Base-by-base conservation (phyloP, 2,797 vertebrate genomes). In the Scleropages formosus region DNA sequence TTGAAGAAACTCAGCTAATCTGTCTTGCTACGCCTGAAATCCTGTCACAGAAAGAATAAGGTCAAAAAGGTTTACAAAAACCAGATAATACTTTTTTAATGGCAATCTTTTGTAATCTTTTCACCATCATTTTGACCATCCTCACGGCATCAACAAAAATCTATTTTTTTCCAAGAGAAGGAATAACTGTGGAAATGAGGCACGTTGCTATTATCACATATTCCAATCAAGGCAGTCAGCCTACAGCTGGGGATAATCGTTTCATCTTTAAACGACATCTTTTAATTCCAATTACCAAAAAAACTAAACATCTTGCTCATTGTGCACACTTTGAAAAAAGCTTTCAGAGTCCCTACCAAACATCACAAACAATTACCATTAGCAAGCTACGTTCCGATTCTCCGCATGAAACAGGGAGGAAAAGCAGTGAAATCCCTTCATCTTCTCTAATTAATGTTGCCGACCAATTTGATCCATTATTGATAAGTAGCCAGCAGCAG, bases 371-470 rank as follows among this genome's bases (percentile, higher is more conserved):
- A 58, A 67, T 76, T 75, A 78, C 16, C 53, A 51, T 58, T 47
- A 68, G 60, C 46, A 58, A 27, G 15, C 51, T 22, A 12, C 44
- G 13, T 27, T 78, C 58, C 44, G 64, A 47, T 51, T 15, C 58
- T 72, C 10, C 15, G 58, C 24, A 20, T 15, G 18, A 46, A 31
- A 18, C 8, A 0, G 20, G 44, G 83, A 62, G 56, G 72, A 84
- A 78, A 83, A 85, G 76, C 84, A 80, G 82, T 74, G 74, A 20
- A 78, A 83, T 75, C 74, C 81, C 82, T 86, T 88, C 82, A 87
- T 88, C 83, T 87, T 69, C 63, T 68, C 82, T 87, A 86, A 90
- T 88, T 87, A 88, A 81, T 80, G 80, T 78, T 79, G 74, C 73
- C 80, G 75, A 78, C 79, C 73, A 82, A 81, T 84, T 76, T 82